These are phyloP conservation scores for Dolichoris vasculosae DNA, from an alignment of 1,140 invertebrate genomes.

Conservation along the genomic window DNA sequence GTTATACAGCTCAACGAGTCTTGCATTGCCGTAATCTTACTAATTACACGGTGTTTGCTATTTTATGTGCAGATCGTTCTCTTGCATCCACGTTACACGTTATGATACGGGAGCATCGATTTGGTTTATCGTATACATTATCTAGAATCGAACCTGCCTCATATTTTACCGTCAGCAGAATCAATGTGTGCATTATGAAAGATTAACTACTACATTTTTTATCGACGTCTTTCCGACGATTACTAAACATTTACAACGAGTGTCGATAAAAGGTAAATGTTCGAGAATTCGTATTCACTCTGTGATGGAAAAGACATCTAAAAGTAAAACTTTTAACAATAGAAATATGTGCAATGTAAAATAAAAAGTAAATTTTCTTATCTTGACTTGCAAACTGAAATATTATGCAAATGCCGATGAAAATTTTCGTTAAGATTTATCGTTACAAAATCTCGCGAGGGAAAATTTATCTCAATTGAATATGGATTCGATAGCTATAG, in stretches of 20 bases:
- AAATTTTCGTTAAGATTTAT: no score
- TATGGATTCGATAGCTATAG: no score
- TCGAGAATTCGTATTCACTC: no score
- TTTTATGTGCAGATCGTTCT: not conserved
- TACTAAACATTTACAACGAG: not conserved
- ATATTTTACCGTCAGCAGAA: not conserved
- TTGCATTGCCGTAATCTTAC: not conserved
- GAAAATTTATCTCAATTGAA: no score
- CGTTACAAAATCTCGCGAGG: no score
- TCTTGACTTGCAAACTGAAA: not conserved
- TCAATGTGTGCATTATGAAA: not conserved
- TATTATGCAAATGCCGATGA: not conserved
- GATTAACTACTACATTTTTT: not conserved
- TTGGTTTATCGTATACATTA: not conserved
- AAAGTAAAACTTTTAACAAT: not conserved
- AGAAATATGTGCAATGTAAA: not conserved
- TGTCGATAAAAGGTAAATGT: not conserved
- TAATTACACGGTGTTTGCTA: slow-evolving; percentile 19
- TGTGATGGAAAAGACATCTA: no score
- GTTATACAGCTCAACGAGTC: not conserved
- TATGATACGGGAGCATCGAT: not conserved
- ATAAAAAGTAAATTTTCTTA: not conserved
- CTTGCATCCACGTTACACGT: not conserved
- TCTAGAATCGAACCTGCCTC: not conserved
- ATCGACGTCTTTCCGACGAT: not conserved